Evolutionary conservation across 2,113 vertebrate species (phyloP).

Genomic region (Halichoerus grypus): DNA sequence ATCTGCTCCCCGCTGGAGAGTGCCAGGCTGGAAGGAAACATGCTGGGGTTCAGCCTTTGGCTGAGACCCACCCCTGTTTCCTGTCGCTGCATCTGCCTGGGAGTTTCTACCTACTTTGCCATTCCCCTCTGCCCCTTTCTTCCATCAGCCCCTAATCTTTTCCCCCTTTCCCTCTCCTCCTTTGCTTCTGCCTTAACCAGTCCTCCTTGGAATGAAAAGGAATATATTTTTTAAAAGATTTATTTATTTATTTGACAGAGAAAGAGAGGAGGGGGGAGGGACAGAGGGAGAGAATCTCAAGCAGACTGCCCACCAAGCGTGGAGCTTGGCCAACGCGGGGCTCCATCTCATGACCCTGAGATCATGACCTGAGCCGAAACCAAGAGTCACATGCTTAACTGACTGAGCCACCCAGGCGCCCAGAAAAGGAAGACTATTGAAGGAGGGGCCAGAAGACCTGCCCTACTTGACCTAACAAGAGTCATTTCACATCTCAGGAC

Average conservation of each 20-base stretch:
- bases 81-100: not conserved
- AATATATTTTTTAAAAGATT: not conserved
- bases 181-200: not conserved
- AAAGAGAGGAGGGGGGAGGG: not conserved
- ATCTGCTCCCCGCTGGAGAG: not conserved
- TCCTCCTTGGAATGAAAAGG: not conserved
- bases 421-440: not conserved
- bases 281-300: not conserved
- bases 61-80: not conserved
- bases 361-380: not conserved
- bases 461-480: not conserved
- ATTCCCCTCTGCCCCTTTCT: not conserved
- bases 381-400: not conserved
- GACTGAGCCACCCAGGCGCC: not conserved
- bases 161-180: not conserved
- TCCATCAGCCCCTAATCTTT: not conserved
- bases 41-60: not conserved
- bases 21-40: accelerated
- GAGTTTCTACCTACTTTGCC: not conserved
- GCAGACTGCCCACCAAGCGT: not conserved
- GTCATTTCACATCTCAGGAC: not conserved
- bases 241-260: not conserved
- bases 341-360: not conserved
- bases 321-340: not conserved
- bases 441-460: not conserved